Base-by-base conservation (phyloP, 2,888 invertebrate genomes). In the Hyposoter didymator region DNA sequence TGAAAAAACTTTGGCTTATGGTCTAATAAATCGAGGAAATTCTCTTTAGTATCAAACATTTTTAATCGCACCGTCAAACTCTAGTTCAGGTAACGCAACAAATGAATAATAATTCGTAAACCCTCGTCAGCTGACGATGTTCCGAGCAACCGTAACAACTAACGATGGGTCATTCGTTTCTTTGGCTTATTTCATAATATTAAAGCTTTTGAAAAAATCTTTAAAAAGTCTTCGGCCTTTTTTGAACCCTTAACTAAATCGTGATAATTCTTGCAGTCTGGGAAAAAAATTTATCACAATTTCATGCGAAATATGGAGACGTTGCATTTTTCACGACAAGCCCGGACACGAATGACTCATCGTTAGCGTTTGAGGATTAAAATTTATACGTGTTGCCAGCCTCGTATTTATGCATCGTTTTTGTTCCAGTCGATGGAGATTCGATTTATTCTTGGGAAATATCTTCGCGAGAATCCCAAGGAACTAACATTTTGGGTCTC, bases 401-500 rank as follows among this genome's bases (percentile, higher is more conserved):
- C n/a, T 43, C 12, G 19, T 45, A 12, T 49, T 66, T 55, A 39
- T 32, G 62, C 17, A 39, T 39, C 7, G 7, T 10, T 32, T 72
- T 47, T 43, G 52, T 72, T 39, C 1, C n/a, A 55, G 45, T 19
- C 39, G 73, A 47, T n/a, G 72, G 52, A 28, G 28, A 59, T 39
- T 79, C 86, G 2, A 83, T 79, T 43, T 67, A 88, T 14, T 90
- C 90, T n/a, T 97, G 97, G 95, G 95, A 95, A 86, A 97, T 98
- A 91, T 95, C 95, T 8, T 95, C 96, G 8, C 95, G 95, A 22
- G 96, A 96, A 91, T 96, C 96, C 74, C 95, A 95, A 67, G 97
- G 97, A 64, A 97, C 97, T 87, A 98, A 98, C 92, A 98, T 98
- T 4, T 94, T 98, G 88, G 98, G 98, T 1, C 94, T 98, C 91